Conservation (phyloP, 2,888 invertebrate species). For the Scaptodrosophila latifasciaeformis region DNA sequence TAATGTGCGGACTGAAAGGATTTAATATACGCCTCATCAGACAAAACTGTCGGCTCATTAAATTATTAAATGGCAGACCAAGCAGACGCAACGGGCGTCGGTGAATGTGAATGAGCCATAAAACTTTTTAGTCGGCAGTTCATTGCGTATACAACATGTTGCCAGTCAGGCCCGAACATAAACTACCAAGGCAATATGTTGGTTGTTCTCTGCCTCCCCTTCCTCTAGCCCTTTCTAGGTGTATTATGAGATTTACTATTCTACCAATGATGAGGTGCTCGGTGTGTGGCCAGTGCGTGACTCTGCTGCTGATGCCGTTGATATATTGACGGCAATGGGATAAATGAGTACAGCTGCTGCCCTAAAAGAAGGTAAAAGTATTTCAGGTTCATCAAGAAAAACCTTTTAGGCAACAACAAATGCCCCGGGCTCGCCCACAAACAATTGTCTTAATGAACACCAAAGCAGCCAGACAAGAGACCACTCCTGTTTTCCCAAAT, state of each 20-base stretch:
- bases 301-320: background rate
- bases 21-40: slow-evolving; percentile 40
- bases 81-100: background rate
- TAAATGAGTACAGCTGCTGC: background rate
- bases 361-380: too few relatives aligned
- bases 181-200: background rate
- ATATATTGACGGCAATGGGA: background rate
- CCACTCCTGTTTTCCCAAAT: background rate
- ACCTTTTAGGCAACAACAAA: background rate
- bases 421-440: background rate
- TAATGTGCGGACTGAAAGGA: slow-evolving; percentile 54
- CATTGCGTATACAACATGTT: slow-evolving; percentile 38
- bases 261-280: too few relatives aligned
- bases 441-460: background rate
- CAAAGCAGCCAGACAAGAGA: background rate
- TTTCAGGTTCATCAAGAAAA: background rate
- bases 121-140: slow-evolving; percentile 15
- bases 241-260: too few relatives aligned
- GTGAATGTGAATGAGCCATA: background rate
- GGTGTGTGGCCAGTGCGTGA: slow-evolving; percentile 4
- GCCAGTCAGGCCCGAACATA: too few relatives aligned
- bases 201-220: background rate
- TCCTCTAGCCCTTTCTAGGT: too few relatives aligned
- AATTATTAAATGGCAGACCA: slow-evolving; percentile 35
- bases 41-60: slow-evolving; percentile 41